Evolutionary conservation across 2,797 vertebrate species (phyloP), one percentile per base, ranked within the genome.

Genomic region (Labeo calbasu): DNA sequence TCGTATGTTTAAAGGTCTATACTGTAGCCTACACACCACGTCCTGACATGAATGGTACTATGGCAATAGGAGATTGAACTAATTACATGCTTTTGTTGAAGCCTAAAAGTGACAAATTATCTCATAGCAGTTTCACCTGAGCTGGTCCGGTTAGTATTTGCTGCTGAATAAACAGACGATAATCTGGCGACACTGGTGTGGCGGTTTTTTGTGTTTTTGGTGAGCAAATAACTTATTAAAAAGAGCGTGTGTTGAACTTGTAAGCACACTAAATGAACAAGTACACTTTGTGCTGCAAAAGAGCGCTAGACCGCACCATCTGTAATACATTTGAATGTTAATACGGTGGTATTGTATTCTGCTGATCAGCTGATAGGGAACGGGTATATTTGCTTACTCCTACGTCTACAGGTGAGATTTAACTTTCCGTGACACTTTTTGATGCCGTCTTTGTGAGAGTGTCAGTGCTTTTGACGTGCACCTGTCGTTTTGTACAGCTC

Each of bases 71-170:
- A 90, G 89, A 87, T 88, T 91, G 89, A 93, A 91, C 92, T 94
- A 95, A 95, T 94, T 93, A 95, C 92, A 92, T 90, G 81, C 93
- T 91, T 94, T 95, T 94, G 92, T 94, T 90, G 66, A 86, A 70
- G 43, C 90, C 91, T 92, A 91, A 91, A 83, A 92, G 91, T 93
- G 94, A 94, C 94, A 93, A 94, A 94, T 94, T 91, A 93, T 90
- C 91, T 89, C 90, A 92, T 73, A 89, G 90, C 87, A 83, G 71
- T 88, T 94, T 94, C 91, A 94, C 92, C 92, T 87, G 92, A 93
- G 92, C 92, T 88, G 90, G 81, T 73, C 82, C 70, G 84, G 21
- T 84, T 55, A 89, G 90, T 86, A 88, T 87, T 70, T 88, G 87
- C 92, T 88, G 82, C 86, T 92, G 90, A 93, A 92, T 89, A 93